Conservation (phyloP, 2,113 vertebrate species). For the Actenoides lindsayi region DNA sequence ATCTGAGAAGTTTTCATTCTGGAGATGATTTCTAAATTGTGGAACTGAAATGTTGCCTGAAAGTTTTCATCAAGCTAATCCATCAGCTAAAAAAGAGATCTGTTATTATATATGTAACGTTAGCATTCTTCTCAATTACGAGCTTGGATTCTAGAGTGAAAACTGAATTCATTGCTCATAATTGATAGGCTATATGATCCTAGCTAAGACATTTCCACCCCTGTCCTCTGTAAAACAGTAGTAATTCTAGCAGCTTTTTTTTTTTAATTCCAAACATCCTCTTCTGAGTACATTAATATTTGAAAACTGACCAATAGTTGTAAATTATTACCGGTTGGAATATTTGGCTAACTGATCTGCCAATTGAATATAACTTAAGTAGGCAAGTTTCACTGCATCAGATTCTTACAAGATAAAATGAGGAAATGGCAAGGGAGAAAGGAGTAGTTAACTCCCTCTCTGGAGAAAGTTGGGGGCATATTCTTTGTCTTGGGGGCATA, state of each 20-base stretch:
- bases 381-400: background rate
- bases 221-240: background rate
- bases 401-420: background rate
- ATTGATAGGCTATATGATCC: background rate
- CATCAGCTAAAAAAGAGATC: background rate
- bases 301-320: background rate
- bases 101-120: background rate
- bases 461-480: background rate
- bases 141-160: background rate
- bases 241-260: background rate
- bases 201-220: background rate
- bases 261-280: background rate
- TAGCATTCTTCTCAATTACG: background rate
- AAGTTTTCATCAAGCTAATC: background rate
- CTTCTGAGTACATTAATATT: background rate
- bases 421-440: background rate
- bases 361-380: background rate
- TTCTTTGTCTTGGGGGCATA: background rate
- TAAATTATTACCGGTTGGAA: background rate
- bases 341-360: background rate
- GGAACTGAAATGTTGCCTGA: background rate
- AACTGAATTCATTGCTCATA: background rate
- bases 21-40: background rate
- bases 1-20: background rate
- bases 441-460: background rate